Evolutionary conservation across 1,140 invertebrate genomes (phyloP), one percentile per base, ranked within the genome.

Genomic region (Holcopasites calliopsidis): DNA sequence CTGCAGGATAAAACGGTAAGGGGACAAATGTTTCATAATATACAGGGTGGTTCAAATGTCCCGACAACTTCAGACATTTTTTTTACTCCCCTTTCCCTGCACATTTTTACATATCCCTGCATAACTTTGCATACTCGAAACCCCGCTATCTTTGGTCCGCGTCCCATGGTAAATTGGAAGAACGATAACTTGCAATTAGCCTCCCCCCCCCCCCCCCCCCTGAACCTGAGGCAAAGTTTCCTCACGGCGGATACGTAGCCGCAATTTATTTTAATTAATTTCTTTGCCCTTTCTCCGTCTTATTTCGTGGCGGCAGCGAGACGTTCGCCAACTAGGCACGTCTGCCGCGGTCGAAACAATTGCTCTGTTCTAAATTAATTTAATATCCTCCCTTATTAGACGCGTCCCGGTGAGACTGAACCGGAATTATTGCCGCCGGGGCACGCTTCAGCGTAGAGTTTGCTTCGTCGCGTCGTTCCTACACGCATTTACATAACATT

Each of bases 1-100:
- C 92, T 97, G 23, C 95, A 96, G 86, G 96, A 97, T 92, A 97
- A 97, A 93, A 97, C 95, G 90, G 96, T 97, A 88, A 94, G 95
- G n/a, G n/a, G n/a, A n/a, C n/a, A n/a, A n/a, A n/a, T n/a, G n/a
- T n/a, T n/a, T n/a, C n/a, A n/a, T n/a, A n/a, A n/a, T n/a, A n/a
- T n/a, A n/a, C n/a, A n/a, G n/a, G n/a, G n/a, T n/a, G n/a, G n/a
- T n/a, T n/a, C n/a, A n/a, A n/a, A n/a, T n/a, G n/a, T n/a, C n/a
- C n/a, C n/a, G n/a, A n/a, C n/a, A n/a, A n/a, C n/a, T n/a, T n/a
- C n/a, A n/a, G n/a, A n/a, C n/a, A n/a, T n/a, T n/a, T n/a, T n/a
- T n/a, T n/a, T n/a, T n/a, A n/a, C n/a, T n/a, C n/a, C n/a, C n/a
- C n/a, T n/a, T n/a, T 60, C 16, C 26, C n/a, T 35, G 4, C n/a